These are phyloP conservation scores for Trachymyrmex cornetzi DNA, from an alignment of 1,140 invertebrate species.

Conservation along the genomic window DNA sequence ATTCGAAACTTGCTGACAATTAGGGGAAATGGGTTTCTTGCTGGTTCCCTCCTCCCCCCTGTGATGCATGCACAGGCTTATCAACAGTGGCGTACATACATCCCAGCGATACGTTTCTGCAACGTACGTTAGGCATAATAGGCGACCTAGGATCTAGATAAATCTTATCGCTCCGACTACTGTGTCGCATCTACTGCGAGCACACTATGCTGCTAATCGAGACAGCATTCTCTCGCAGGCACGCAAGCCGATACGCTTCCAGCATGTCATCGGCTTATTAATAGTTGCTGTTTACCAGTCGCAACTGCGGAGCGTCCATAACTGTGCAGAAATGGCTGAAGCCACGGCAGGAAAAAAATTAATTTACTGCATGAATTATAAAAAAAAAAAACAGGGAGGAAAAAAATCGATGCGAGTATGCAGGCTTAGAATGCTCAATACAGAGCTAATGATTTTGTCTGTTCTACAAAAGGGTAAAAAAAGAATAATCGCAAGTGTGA, in stretches of 20 bases:
- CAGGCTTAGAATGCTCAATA: conserved; percentile 6
- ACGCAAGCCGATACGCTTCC: conserved; percentile 47
- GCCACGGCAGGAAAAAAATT: conserved; percentile 17
- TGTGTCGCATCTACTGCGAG: conserved; percentile 23
- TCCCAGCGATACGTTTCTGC: conserved; percentile 31
- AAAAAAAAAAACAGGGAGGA: no score
- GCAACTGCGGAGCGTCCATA: conserved; percentile 44
- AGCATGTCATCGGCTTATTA: conserved; percentile 44
- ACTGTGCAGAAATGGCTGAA: conserved; percentile 3
- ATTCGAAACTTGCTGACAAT: background rate
- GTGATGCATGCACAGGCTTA: conserved; percentile 41
- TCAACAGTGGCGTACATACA: conserved; percentile 12
- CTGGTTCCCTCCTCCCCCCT: background rate
- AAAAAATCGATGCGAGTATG: conserved; percentile 15
- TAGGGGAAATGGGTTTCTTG: background rate
- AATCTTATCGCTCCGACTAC: conserved; percentile 49
- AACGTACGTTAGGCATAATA: conserved; percentile 9
- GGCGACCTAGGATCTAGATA: conserved; percentile 54
- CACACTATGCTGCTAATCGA: conserved; percentile 50
- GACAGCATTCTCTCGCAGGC: conserved; percentile 36
- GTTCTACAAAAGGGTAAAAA: background rate
- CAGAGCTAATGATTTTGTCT: background rate
- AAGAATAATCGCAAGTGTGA: background rate
- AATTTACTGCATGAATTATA: background rate
- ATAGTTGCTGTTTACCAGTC: conserved; percentile 54